phyloP scores from a whole-genome alignment of 2,888 invertebrate species.

The Drosophila nr. medialis region DNA sequence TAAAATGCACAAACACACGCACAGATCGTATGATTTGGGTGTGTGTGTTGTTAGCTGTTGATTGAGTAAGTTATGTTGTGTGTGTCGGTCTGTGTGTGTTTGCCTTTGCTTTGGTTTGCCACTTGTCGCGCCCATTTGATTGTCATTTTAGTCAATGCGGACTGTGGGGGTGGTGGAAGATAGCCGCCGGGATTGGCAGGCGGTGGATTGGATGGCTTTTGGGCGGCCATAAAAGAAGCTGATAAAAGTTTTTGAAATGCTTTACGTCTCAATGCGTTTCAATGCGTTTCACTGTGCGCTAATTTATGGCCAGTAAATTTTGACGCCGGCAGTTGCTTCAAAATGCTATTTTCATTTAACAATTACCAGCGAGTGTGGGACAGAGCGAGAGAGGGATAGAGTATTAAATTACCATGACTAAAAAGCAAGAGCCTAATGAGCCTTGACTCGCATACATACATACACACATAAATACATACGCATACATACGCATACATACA shows the following conservation, averaged over 20 bases:
- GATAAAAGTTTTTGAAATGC: slow-evolving; percentile 66
- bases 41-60: slow-evolving; percentile 5
- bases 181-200: not conserved
- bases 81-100: not conserved
- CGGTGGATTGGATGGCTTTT: not conserved
- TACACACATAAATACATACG: not conserved
- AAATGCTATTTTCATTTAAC: slow-evolving; percentile 46
- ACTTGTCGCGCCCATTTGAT: slow-evolving; percentile 65
- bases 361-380: slow-evolving; percentile 33
- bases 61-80: slow-evolving; percentile 1
- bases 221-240: slow-evolving; percentile 51
- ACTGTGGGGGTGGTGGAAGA: not conserved
- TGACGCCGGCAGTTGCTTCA: slow-evolving; percentile 20
- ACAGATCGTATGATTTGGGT: slow-evolving; percentile 24
- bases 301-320: slow-evolving; percentile 66
- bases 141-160: slow-evolving; percentile 64
- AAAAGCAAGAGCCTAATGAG: slow-evolving; percentile 34
- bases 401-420: slow-evolving; percentile 7
- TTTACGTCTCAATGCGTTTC: slow-evolving; percentile 52
- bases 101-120: slow-evolving; percentile 35
- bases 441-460: slow-evolving; percentile 28
- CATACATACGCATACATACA: not conserved
- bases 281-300: slow-evolving; percentile 57
- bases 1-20: slow-evolving; percentile 61
- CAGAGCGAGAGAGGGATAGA: not conserved